Evolutionary conservation across 2,113 vertebrate species (phyloP), one percentile per base, ranked within the genome.

Genomic region (Formicarius rufipectus): DNA sequence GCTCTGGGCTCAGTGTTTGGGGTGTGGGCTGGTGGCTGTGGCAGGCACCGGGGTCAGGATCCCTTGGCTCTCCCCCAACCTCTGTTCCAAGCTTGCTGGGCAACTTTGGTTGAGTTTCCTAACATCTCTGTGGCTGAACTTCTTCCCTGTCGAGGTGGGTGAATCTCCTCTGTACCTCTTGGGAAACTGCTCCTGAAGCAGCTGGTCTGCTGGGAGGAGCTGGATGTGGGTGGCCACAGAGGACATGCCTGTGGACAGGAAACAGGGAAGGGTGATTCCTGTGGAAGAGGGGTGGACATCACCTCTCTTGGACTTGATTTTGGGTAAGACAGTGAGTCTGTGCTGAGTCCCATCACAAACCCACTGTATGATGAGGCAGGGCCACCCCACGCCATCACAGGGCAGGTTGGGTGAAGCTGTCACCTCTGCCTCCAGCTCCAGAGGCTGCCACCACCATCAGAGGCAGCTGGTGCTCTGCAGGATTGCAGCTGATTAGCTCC

Each of bases 21-120:
- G 39, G 14, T 78, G 47, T 10, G 4, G 42, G 60, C 33, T 63
- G 86, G 56, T 84, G 76, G 73, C 79, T 84, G 4, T 2, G 14
- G 81, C 33, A 50, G 37, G 52, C 13, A 50, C 28, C 0, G 5
- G 81, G 63, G 55, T 62, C 52, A 20, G 89, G 73, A 92, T 68
- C 33, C 63, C n/a, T 83, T 76, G 49, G 37, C 63, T 83, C 23
- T 73, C 17, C 3, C 59, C 50, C 64, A 81, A 0, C 73, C 44
- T 64, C 33, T 3, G 4, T 72, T 62, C 31, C 16, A n/a, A 56
- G 77, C 93, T 91, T 58, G 77, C 77, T 79, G 84, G 66, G 73
- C 77, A 75, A 44, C 89, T 95, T 94, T 21, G 73, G 35, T 47
- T 89, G 74, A 67, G 37, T 84, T 91, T 87, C 80, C 89, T 91